phyloP scores from a whole-genome alignment of 2,888 invertebrate species.

The Sepioteuthis lessoniana region DNA sequence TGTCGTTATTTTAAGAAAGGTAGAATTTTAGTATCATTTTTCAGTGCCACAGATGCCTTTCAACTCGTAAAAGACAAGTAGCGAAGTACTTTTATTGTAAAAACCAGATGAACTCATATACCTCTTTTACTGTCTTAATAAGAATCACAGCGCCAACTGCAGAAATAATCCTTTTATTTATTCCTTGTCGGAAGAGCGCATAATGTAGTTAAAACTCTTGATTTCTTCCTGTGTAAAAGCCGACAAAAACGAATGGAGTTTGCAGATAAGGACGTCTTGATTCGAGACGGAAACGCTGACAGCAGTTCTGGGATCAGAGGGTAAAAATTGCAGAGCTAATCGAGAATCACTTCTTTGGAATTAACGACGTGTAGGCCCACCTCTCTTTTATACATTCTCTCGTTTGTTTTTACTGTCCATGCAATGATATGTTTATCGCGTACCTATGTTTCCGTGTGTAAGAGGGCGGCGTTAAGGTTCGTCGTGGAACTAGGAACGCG shows the following conservation, averaged over 20 bases:
- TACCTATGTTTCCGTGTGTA: background rate
- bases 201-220: background rate
- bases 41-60: no score
- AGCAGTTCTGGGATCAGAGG: background rate
- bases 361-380: background rate
- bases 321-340: background rate
- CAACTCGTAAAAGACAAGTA: no score
- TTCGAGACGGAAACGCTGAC: background rate
- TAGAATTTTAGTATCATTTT: no score
- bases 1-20: no score
- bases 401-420: background rate
- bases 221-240: constrained; percentile 15
- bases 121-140: background rate
- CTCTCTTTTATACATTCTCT: background rate
- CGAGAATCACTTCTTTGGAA: background rate
- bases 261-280: background rate
- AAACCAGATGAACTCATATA: no score
- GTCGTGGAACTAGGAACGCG: background rate
- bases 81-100: no score
- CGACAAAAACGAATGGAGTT: constrained; percentile 4
- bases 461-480: background rate
- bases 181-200: background rate
- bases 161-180: background rate
- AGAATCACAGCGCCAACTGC: background rate
- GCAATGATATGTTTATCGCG: background rate